Evolutionary conservation across 2,888 invertebrate genomes (phyloP), one percentile per base, ranked within the genome.

Genomic region (Melieria crassipennis): DNA sequence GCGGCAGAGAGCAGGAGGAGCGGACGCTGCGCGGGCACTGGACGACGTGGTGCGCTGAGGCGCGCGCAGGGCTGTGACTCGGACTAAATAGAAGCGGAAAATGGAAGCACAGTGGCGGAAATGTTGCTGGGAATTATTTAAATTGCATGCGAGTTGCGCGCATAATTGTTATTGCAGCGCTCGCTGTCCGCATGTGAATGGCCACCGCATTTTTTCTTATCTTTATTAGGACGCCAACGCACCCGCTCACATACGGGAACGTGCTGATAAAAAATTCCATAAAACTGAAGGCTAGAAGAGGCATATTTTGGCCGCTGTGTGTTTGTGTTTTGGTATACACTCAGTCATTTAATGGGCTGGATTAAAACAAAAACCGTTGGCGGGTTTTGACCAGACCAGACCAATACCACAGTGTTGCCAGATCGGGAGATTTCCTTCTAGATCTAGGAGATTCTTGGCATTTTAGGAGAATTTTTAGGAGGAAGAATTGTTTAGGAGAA

Each of bases 71-170:
- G 63, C 55, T 61, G 63, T 46, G 10, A 80, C 79, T 78, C 76
- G 74, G 76, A 75, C 72, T 74, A 75, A 70, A 67, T 73, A 60
- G 65, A 61, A 69, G 66, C 72, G 69, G 60, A 60, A 69, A 72
- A 69, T 65, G 69, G 50, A 69, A 69, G 57, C 65, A 61, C 55
- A 45, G 45, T 73, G 78, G 78, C 81, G 81, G 80, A 80, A 81
- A 81, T 81, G 80, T 81, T 77, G 79, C 80, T 81, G 80, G 80
- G 81, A 80, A 81, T 81, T 81, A 80, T 80, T 80, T 80, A 80
- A 80, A 80, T 81, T 81, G 80, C 80, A 78, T 67, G 47, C 50
- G 67, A 67, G 67, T 67, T 67, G 67, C 42, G 67, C 60, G 58
- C 47, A 67, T 60, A 67, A 60, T 67, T 67, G 50, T 60, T 50